phyloP scores from a whole-genome alignment of 1,140 invertebrate genomes.

The Pseudomyrmex concolor region DNA sequence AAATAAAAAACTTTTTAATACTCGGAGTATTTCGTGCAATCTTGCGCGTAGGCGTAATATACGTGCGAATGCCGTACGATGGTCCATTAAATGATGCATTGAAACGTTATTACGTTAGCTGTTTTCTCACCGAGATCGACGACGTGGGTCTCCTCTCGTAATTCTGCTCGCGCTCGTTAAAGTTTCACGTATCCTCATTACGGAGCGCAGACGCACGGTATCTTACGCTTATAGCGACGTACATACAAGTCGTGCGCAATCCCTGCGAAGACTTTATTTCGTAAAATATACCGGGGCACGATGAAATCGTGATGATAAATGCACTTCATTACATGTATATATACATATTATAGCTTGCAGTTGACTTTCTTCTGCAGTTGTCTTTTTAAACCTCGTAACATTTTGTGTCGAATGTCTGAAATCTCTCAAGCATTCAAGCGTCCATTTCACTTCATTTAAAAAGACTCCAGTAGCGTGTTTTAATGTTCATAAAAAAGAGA shows the following conservation, averaged over 20 bases:
- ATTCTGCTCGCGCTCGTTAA: constrained; percentile 60
- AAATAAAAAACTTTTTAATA: not conserved
- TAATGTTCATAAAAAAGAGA: no score
- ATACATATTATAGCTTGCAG: not conserved
- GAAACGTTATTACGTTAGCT: constrained; percentile 52
- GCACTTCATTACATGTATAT: constrained; percentile 9
- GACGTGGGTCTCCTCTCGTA: constrained; percentile 47
- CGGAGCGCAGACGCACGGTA: constrained; percentile 28
- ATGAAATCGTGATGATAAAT: constrained; percentile 38
- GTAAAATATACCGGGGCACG: not conserved
- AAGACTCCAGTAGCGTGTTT: no score
- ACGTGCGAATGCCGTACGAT: constrained; percentile 11
- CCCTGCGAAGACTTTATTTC: constrained; percentile 28
- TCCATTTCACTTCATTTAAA: no score
- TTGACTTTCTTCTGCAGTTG: constrained; percentile 16
- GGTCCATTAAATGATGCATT: constrained; percentile 33
- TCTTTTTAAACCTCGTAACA: not conserved
- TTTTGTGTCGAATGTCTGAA: not conserved
- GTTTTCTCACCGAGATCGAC: constrained; percentile 50
- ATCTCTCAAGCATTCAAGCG: no score
- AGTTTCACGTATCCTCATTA: constrained; percentile 39
- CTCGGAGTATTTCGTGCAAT: not conserved
- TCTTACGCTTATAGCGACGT: constrained; percentile 24
- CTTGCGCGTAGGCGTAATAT: not conserved
- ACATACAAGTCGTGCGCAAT: constrained; percentile 29